phyloP scores from a whole-genome alignment of 2,888 invertebrate genomes.

The Trileptium ribeirensis region DNA sequence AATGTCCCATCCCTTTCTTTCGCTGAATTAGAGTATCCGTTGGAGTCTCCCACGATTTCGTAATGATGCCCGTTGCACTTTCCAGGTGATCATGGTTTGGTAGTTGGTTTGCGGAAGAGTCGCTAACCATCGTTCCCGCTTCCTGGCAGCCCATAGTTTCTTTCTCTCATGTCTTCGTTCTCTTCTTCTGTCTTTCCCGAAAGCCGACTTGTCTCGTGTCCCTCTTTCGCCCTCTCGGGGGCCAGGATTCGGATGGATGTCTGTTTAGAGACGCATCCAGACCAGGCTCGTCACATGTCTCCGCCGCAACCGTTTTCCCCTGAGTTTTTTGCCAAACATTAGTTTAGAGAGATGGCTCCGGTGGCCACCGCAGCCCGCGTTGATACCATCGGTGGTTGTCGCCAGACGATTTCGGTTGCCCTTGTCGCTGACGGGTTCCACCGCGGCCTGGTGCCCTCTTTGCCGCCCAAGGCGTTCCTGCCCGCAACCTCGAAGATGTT shows the following conservation, averaged over 20 bases:
- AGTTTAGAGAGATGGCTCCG: background rate
- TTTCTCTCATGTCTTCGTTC: background rate
- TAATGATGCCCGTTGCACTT: background rate
- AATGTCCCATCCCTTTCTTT: background rate
- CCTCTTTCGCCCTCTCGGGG: background rate
- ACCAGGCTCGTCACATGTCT: background rate
- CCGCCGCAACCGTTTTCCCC: background rate
- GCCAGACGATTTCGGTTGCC: background rate
- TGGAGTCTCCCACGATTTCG: background rate
- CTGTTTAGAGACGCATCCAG: background rate
- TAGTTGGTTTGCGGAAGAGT: background rate
- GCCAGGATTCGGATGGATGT: constrained; percentile 2
- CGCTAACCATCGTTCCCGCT: background rate
- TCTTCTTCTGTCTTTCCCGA: background rate
- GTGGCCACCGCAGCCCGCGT: background rate
- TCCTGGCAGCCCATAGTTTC: background rate
- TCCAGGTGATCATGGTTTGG: background rate
- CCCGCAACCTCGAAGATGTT: background rate
- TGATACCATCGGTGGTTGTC: background rate
- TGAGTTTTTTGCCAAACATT: background rate
- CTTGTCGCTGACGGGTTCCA: background rate
- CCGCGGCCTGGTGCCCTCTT: background rate
- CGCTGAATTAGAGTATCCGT: background rate
- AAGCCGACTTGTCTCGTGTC: background rate
- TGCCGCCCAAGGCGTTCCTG: background rate